These are phyloP conservation scores for Bos javanicus DNA, from an alignment of 2,113 vertebrate species.

Conservation along the genomic window DNA sequence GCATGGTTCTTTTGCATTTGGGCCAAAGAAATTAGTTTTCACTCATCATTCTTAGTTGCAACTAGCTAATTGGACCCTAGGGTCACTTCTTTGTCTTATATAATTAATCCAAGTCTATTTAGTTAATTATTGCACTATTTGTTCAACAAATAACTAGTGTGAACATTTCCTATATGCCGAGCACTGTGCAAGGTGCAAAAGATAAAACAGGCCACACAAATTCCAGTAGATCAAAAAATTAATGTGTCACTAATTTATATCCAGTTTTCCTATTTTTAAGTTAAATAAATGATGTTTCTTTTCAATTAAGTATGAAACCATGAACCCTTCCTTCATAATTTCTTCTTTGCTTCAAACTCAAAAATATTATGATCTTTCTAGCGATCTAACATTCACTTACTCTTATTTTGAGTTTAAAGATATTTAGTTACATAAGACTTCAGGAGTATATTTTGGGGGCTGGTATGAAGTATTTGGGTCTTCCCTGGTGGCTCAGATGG, in stretches of 20 bases:
- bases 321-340: slow-evolving; percentile 1
- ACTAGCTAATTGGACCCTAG: slow-evolving; percentile 22
- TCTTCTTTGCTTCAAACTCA: not conserved
- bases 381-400: not conserved
- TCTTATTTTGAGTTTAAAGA: not conserved
- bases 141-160: slow-evolving; percentile 1
- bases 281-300: not conserved
- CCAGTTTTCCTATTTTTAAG: slow-evolving; percentile 8
- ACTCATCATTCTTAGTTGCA: slow-evolving; percentile 28
- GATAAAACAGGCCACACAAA: not conserved
- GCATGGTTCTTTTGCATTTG: not conserved
- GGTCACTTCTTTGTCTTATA: slow-evolving; percentile 31
- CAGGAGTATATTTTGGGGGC: not conserved
- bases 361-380: not conserved
- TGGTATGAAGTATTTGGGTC: not conserved
- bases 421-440: not conserved
- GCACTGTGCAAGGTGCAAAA: not conserved
- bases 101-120: slow-evolving; percentile 20
- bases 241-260: not conserved
- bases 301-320: not conserved
- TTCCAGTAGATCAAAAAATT: not conserved
- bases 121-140: slow-evolving; percentile 16
- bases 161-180: not conserved
- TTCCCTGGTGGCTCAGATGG: not conserved
- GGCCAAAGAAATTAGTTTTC: slow-evolving; percentile 42